These are phyloP conservation scores for Danio tinwini DNA, from an alignment of 2,797 vertebrate species.

Conservation along the genomic window DNA sequence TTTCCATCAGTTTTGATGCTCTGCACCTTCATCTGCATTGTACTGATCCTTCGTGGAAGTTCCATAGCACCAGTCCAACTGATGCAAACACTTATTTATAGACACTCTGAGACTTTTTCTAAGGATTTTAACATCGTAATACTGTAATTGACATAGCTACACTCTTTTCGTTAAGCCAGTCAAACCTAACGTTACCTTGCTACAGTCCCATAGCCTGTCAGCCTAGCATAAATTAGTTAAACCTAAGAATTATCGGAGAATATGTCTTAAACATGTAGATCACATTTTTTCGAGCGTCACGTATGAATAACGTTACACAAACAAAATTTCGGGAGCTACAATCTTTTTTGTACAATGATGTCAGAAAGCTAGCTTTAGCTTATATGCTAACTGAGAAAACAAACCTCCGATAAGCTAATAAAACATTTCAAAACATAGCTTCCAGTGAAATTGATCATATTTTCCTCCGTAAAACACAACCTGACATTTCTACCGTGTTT, in stretches of 20 bases:
- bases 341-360: neutral
- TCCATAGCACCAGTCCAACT: conserved; percentile 26
- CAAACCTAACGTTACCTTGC: neutral
- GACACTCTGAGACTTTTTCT: neutral
- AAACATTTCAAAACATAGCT: neutral
- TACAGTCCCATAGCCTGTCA: neutral
- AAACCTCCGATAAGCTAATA: neutral
- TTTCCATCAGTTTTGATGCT: conserved; percentile 38
- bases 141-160: neutral
- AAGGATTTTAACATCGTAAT: neutral
- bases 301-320: neutral
- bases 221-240: neutral
- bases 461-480: neutral
- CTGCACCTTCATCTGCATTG: conserved; percentile 17
- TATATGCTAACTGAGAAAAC: conserved; percentile 27
- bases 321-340: neutral
- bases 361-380: conserved; percentile 20
- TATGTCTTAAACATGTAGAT: neutral
- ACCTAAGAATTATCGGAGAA: neutral
- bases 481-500: neutral
- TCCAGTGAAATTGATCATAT: neutral
- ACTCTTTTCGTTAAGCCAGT: neutral
- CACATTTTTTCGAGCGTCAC: neutral
- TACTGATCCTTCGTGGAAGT: conserved; percentile 1
- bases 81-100: conserved; percentile 12